Conservation (phyloP, 2,888 invertebrate genomes). For the Nomada lathburiana region DNA sequence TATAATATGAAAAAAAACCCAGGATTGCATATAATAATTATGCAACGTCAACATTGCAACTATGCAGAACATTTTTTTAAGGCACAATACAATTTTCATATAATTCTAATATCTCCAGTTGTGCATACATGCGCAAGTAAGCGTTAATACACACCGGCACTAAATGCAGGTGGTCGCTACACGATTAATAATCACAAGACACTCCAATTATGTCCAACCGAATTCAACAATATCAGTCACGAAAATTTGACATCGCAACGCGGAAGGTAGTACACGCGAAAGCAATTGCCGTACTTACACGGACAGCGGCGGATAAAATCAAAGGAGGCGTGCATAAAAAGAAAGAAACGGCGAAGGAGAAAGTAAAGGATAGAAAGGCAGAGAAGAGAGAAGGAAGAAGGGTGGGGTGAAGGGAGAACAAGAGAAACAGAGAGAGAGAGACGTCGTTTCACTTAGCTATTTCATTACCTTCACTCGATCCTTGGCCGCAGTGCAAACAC, state of each 20-base stretch:
- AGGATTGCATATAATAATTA: no score
- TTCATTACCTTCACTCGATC: constrained; percentile 79
- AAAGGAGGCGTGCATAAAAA: constrained; percentile 38
- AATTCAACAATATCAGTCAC: neutral
- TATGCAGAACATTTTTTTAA: no score
- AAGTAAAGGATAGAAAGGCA: constrained; percentile 34
- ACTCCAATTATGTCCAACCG: neutral
- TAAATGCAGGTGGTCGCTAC: no score
- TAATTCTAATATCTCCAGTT: no score
- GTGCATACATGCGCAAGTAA: no score
- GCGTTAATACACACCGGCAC: no score
- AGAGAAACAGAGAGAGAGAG: constrained; percentile 39
- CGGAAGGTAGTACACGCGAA: constrained; percentile 11
- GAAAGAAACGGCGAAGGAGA: constrained; percentile 23
- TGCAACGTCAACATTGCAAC: no score
- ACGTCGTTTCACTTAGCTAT: constrained; percentile 72
- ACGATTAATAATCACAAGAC: neutral
- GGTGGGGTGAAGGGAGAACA: constrained; percentile 19
- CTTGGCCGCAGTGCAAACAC: constrained; percentile 72
- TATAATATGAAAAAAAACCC: no score
- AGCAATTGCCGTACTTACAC: constrained; percentile 36
- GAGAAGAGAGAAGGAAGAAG: constrained; percentile 14
- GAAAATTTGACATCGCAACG: constrained; percentile 2
- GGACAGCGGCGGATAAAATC: constrained; percentile 22
- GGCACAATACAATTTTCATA: no score